Evolutionary conservation across 1,140 invertebrate species (phyloP).

Genomic region (Drosophila kepulauana): DNA sequence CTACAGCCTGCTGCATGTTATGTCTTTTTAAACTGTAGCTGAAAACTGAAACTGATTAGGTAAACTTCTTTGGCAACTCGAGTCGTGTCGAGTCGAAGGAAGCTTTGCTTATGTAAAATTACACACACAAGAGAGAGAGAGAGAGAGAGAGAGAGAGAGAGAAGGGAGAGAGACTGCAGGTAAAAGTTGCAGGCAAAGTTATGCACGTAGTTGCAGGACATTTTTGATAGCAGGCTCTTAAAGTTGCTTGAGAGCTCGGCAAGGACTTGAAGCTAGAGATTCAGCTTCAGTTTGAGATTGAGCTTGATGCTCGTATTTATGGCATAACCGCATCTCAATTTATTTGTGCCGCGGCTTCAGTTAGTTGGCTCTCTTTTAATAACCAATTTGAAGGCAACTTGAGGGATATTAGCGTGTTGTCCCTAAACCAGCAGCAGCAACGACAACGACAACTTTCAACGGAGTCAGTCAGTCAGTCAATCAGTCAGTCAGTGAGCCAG

Average conservation of each 20-base stretch:
- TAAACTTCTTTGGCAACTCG: conserved; percentile 4
- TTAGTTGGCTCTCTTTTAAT: conserved; percentile 76
- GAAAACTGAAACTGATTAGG: conserved; percentile 27
- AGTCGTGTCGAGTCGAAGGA: conserved; percentile 5
- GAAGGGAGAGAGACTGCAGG: background rate
- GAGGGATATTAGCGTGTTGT: conserved; percentile 57
- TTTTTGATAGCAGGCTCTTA: conserved; percentile 28
- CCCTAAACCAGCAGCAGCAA: background rate
- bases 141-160: background rate
- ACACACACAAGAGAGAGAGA: background rate
- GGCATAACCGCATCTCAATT: conserved; percentile 35
- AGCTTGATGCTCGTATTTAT: background rate
- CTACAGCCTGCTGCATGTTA: conserved; percentile 7
- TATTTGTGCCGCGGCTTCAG: conserved; percentile 42
- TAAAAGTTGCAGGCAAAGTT: conserved; percentile 13
- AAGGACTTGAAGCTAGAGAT: background rate
- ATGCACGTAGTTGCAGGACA: conserved; percentile 22
- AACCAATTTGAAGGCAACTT: conserved; percentile 73
- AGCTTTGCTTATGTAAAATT: background rate
- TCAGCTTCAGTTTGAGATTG: too few relatives aligned
- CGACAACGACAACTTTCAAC: background rate
- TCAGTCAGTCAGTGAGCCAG: background rate
- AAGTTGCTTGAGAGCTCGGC: conserved; percentile 14
- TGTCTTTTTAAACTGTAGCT: conserved; percentile 30
- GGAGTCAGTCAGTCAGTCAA: background rate